phyloP scores from a whole-genome alignment of 2,113 vertebrate species.

The Murina feae region DNA sequence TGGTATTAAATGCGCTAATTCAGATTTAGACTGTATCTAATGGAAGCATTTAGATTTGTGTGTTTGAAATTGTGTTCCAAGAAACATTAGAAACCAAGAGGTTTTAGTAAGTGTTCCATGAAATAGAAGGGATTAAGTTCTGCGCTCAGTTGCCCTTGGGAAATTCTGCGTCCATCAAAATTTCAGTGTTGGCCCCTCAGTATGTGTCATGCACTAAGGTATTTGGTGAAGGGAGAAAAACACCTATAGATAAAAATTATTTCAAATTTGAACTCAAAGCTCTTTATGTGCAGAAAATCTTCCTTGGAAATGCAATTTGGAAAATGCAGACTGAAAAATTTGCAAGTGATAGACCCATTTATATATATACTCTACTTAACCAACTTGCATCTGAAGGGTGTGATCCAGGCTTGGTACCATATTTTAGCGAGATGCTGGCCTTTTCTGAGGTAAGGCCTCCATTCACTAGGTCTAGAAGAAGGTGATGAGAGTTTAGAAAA shows the following conservation, averaged over 20 bases:
- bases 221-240: not conserved
- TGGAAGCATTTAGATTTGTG: not conserved
- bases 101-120: not conserved
- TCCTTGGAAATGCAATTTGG: not conserved
- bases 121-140: not conserved
- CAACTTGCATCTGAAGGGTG: not conserved
- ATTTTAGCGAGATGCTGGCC: not conserved
- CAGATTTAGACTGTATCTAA: not conserved
- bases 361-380: not conserved
- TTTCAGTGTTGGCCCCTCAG: not conserved
- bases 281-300: not conserved
- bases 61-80: constrained; percentile 28
- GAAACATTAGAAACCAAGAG: not conserved
- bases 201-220: not conserved
- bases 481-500: not conserved
- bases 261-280: not conserved
- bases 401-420: not conserved
- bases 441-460: too few relatives aligned
- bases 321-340: not conserved
- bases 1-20: not conserved
- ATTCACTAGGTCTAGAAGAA: not conserved
- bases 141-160: not conserved
- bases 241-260: not conserved
- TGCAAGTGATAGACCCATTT: not conserved
- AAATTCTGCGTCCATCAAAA: not conserved